These are phyloP conservation scores for Pemphigus obesinymphae DNA, from an alignment of 1,140 invertebrate genomes.

Conservation along the genomic window DNA sequence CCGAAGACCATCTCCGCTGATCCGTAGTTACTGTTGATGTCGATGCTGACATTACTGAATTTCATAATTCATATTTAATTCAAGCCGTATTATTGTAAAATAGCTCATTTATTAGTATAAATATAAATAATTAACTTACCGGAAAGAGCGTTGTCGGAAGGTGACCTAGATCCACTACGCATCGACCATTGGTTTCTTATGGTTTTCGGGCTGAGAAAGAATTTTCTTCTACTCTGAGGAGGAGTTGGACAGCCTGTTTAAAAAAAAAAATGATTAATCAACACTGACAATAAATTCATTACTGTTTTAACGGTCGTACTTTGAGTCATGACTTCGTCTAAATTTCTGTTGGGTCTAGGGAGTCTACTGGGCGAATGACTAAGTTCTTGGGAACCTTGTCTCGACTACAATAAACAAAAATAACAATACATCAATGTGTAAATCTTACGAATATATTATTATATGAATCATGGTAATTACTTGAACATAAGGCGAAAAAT, in stretches of 20 bases:
- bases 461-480: conserved; percentile 46
- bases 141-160: conserved; percentile 57
- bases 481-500: conserved; percentile 59
- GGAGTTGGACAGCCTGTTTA: conserved; percentile 68
- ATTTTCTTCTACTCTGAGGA: conserved; percentile 70
- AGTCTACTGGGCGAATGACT: conserved; percentile 43
- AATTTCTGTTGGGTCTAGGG: conserved; percentile 44
- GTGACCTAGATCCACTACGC: conserved; percentile 49
- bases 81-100: not conserved
- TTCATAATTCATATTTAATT: not conserved
- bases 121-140: conserved; percentile 53
- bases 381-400: conserved; percentile 30
- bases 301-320: conserved; percentile 50
- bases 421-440: not conserved
- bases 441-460: not conserved
- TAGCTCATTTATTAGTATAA: not conserved
- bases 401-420: not conserved
- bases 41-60: conserved; percentile 50
- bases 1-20: conserved; percentile 63
- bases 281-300: not conserved
- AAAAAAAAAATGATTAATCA: not conserved
- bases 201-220: conserved; percentile 72
- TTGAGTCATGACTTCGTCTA: conserved; percentile 52
- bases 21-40: conserved; percentile 53
- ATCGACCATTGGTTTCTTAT: conserved; percentile 64